A percentile compares a stretch with the other conserved stretches of the same genome.
Evolutionary conservation across 2,797 vertebrate species (phyloP).

Genomic region (Dryobates pubescens): DNA sequence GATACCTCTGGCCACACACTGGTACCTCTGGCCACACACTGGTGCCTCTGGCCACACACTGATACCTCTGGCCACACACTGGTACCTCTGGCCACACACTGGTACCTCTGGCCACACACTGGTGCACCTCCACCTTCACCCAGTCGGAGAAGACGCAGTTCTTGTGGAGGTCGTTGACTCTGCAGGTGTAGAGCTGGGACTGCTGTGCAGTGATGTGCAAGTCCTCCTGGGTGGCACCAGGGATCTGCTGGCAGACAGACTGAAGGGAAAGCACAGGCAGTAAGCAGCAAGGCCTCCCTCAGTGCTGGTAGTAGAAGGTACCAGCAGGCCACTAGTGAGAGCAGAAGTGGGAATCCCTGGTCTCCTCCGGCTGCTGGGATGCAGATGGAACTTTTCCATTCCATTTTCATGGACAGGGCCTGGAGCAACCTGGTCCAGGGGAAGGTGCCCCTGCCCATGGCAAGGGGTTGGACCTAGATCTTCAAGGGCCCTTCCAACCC

Average conservation of each 20-base stretch:
- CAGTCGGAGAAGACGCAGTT: slow-evolving; percentile 82
- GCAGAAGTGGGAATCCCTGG: neutral
- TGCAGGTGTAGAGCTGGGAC: slow-evolving; percentile 81
- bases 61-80: too few species aligned
- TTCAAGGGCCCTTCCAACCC: too few species aligned
- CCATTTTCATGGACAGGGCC: too few species aligned
- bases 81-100: fast-evolving
- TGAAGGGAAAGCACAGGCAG: neutral
- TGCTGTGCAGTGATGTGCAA: slow-evolving; percentile 76
- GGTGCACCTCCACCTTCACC: slow-evolving; percentile 86
- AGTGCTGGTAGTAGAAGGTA: neutral
- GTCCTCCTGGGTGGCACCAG: slow-evolving; percentile 77
- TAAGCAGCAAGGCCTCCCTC: neutral
- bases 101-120: slow-evolving; percentile 59
- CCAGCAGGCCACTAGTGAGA: neutral
- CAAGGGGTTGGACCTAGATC: too few species aligned
- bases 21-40: too few species aligned
- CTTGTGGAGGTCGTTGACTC: slow-evolving; percentile 80
- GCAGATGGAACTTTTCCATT: neutral
- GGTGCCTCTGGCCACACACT: too few species aligned
- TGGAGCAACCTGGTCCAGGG: too few species aligned
- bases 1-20: too few species aligned
- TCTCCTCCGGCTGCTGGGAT: neutral
- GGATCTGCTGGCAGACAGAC: slow-evolving; percentile 68
- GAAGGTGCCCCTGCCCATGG: too few species aligned